Conservation (phyloP, 2,113 vertebrate species). For the Phoxinus phoxinus region DNA sequence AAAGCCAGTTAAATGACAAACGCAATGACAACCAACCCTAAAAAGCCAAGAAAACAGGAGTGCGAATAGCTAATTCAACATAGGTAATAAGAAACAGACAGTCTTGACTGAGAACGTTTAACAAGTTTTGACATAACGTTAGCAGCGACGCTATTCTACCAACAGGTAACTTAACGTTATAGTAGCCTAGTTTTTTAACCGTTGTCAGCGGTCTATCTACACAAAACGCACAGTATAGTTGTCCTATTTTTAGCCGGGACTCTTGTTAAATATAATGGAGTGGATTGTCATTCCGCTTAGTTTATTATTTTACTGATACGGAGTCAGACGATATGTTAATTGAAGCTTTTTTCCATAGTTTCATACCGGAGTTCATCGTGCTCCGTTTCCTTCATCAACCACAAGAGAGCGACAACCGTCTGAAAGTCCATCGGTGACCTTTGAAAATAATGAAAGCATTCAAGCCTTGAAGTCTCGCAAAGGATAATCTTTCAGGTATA, state of each 20-base stretch:
- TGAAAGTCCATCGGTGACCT: neutral
- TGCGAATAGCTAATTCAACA: neutral
- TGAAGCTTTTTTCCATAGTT: neutral
- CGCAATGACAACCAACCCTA: neutral
- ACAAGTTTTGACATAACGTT: neutral
- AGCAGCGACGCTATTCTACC: neutral
- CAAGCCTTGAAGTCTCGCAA: neutral
- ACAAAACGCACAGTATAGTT: no score
- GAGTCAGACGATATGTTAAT: neutral
- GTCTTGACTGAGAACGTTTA: neutral
- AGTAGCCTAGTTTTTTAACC: no score
- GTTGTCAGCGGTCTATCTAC: no score
- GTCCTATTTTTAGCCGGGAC: neutral
- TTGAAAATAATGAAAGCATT: neutral
- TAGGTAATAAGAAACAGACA: neutral
- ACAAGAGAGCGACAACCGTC: conserved; percentile 27
- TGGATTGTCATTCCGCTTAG: neutral
- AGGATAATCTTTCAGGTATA: neutral
- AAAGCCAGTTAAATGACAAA: no score
- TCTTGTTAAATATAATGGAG: neutral
- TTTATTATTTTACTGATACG: neutral
- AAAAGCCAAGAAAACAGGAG: neutral
- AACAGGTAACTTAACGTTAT: no score
- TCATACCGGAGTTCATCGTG: neutral
- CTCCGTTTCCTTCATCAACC: neutral